These are phyloP conservation scores for Melanerpes formicivorus DNA, from an alignment of 2,113 vertebrate species.

Conservation along the genomic window DNA sequence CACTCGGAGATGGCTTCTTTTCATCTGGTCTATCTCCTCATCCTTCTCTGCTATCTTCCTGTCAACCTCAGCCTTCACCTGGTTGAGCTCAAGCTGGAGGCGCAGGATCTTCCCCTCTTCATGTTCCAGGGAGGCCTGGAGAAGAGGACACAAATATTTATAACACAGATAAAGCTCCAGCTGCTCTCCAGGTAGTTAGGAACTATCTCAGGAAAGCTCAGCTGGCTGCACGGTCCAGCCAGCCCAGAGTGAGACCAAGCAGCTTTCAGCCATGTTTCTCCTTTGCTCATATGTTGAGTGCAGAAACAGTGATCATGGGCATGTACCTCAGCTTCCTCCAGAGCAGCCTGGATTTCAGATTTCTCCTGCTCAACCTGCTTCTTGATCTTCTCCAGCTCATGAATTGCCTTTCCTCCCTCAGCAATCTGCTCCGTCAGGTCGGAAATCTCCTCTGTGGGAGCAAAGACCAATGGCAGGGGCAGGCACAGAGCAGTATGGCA, in stretches of 20 bases:
- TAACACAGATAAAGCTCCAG: accelerated
- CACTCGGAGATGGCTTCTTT: constrained; percentile 73
- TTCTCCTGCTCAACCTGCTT: constrained; percentile 66
- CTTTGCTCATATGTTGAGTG: background rate
- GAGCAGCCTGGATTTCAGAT: constrained; percentile 80
- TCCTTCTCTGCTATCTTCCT: constrained; percentile 81
- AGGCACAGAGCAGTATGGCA: background rate
- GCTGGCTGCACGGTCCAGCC: accelerated
- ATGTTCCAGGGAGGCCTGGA: constrained; percentile 51
- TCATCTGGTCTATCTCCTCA: constrained; percentile 80
- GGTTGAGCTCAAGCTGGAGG: constrained; percentile 76
- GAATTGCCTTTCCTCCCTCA: constrained; percentile 85
- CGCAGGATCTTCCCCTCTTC: constrained; percentile 80
- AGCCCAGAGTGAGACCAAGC: accelerated
- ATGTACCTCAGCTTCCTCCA: constrained; percentile 85
- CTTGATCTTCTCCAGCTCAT: constrained; percentile 90
- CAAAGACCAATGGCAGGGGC: background rate
- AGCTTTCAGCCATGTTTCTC: accelerated
- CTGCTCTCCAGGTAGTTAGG: background rate
- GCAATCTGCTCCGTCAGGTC: constrained; percentile 85
- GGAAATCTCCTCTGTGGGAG: constrained; percentile 83
- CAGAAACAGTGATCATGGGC: background rate
- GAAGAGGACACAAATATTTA: background rate
- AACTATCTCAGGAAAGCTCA: background rate
- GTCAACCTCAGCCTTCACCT: background rate